These are phyloP conservation scores for Urocolius indicus DNA, from an alignment of 2,113 vertebrate genomes.

Conservation along the genomic window DNA sequence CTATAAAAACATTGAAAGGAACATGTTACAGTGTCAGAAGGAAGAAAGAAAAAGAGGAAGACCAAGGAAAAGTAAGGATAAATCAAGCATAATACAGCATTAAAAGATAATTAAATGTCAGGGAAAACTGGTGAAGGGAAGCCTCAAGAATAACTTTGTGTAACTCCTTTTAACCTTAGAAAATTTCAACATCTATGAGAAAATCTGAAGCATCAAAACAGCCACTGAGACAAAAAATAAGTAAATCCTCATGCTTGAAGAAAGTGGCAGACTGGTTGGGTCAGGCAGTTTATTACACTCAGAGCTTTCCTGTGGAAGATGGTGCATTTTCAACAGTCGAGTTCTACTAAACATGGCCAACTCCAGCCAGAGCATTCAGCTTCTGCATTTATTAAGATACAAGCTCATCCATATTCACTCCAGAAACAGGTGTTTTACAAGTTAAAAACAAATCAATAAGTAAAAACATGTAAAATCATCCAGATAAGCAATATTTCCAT, in stretches of 20 bases:
- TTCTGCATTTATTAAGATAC: not conserved
- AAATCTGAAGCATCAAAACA: constrained; percentile 2
- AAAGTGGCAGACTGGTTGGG: not conserved
- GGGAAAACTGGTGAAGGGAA: not conserved
- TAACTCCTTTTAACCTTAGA: not conserved
- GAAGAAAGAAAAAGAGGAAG: not conserved
- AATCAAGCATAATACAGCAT: not conserved
- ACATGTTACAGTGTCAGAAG: not conserved
- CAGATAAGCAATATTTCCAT: not conserved
- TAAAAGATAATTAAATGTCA: constrained; percentile 4
- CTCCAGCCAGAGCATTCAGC: not conserved
- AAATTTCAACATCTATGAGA: not conserved
- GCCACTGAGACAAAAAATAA: not conserved
- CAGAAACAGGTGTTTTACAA: not conserved
- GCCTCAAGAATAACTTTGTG: not conserved
- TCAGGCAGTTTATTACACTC: not conserved
- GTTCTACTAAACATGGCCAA: not conserved
- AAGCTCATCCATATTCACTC: not conserved
- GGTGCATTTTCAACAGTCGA: not conserved
- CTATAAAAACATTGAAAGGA: constrained; percentile 27
- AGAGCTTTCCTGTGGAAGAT: not conserved
- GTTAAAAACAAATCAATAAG: not conserved
- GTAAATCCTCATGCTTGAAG: not conserved
- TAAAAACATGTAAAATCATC: accelerated
- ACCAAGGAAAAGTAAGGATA: not conserved